Evolutionary conservation across 2,888 invertebrate species (phyloP), one percentile per base, ranked within the genome.

Genomic region (Itoplectis maculator): DNA sequence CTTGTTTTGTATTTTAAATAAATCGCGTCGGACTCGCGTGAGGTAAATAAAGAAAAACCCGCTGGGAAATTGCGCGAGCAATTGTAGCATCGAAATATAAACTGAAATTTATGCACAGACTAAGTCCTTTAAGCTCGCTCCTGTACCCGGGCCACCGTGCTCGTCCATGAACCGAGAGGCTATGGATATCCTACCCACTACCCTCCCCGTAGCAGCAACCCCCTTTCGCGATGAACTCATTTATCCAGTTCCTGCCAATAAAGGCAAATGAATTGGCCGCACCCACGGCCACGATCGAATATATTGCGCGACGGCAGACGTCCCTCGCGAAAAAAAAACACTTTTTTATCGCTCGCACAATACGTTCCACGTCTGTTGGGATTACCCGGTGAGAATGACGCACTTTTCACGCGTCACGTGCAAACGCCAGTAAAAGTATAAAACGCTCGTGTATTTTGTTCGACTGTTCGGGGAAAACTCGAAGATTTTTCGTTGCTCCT

Each of bases 171-270:
- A 65, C 15, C 56, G 72, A 45, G 59, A 42, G 56, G 7, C 47
- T 11, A 18, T 45, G 45, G 72, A 42, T 45, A 56, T 23, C 49
- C n/a, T 45, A 37, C n/a, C n/a, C 75, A 75, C 61, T 47, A 47
- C 51, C 59, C 66, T 59, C 13, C 61, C 37, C 15, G 40, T n/a
- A n/a, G n/a, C 42, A 66, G 61, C 63, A 69, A 65, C 49, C 79
- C 70, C 75, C 35, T 47, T 65, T 77, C 7, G 81, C 86, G 83
- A 88, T 85, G 87, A 84, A 87, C 88, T 88, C 90, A 86, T 91
- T 90, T 88, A 90, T 89, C 87, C 84, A 78, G 77, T 56, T 75
- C 56, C 88, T 91, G 90, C 87, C 91, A 90, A 91, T 91, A 89
- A 89, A 86, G 83, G 85, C 84, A 88, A 90, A 91, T 91, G 89